Evolutionary conservation across 2,888 invertebrate genomes (phyloP).

Genomic region (Melipona bicolor): DNA sequence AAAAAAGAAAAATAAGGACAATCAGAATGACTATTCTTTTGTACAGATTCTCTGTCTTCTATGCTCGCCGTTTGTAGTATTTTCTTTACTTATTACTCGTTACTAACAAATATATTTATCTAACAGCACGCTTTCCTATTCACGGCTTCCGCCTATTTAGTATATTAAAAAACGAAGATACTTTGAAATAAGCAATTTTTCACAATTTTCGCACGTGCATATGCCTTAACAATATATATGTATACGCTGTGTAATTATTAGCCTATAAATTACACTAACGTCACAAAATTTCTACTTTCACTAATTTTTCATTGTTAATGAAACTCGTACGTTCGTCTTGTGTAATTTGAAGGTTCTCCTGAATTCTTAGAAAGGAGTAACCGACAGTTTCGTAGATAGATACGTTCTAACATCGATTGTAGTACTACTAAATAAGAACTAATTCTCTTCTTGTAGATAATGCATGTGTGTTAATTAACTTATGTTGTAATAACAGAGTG

Average conservation of each 20-base stretch:
- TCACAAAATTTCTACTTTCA: not conserved
- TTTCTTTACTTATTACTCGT: conserved; percentile 12
- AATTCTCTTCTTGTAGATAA: conserved; percentile 12
- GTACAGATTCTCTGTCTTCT: conserved; percentile 28
- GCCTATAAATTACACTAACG: conserved; percentile 20
- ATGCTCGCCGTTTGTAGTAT: conserved; percentile 32
- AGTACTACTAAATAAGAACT: not conserved
- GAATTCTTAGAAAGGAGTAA: not conserved
- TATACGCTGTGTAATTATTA: conserved; percentile 24
- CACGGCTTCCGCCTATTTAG: conserved; percentile 49
- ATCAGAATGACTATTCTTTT: conserved; percentile 16
- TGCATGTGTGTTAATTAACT: conserved; percentile 43
- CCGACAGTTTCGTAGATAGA: not conserved
- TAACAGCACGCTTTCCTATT: conserved; percentile 55
- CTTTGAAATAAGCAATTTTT: conserved; percentile 11
- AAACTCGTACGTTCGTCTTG: not conserved
- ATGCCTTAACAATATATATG: conserved; percentile 26
- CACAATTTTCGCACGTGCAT: conserved; percentile 35
- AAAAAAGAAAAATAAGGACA: not conserved
- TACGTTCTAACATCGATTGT: conserved; percentile 8
- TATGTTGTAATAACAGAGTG: conserved; percentile 58
- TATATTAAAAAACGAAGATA: not conserved
- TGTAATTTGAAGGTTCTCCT: not conserved
- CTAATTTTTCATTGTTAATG: not conserved
- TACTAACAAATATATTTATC: not conserved